A percentile compares a stretch with the other conserved stretches of the same genome.
Conservation (phyloP, 2,888 invertebrate genomes). For the Euplagia quadripunctaria region DNA sequence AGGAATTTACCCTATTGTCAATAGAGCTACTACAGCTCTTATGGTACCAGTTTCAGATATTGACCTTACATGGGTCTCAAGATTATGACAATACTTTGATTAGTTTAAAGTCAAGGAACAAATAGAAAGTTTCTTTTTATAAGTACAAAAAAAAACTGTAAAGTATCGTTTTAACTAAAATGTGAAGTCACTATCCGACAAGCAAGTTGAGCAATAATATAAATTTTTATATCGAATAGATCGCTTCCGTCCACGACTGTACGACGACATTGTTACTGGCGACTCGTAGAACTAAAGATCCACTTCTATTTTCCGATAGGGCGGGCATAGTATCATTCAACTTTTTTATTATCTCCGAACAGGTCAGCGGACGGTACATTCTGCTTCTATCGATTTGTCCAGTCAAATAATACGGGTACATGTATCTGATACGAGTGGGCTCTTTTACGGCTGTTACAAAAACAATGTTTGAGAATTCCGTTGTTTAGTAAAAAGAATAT, state of each 20-base stretch:
- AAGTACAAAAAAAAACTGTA: neutral
- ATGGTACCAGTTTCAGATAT: no score
- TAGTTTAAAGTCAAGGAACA: no score
- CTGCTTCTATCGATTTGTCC: constrained; percentile 56
- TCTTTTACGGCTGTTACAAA: constrained; percentile 40
- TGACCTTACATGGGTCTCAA: neutral
- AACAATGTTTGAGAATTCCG: constrained; percentile 32
- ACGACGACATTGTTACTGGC: constrained; percentile 76
- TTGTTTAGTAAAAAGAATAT: constrained; percentile 15
- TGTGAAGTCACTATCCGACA: neutral
- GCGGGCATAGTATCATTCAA: constrained; percentile 81
- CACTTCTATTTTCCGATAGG: constrained; percentile 84
- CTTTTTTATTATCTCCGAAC: constrained; percentile 83
- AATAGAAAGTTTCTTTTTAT: neutral
- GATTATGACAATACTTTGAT: neutral
- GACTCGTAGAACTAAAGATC: constrained; percentile 78
- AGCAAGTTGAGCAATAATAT: constrained; percentile 29
- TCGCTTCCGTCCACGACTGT: constrained; percentile 62
- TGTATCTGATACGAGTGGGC: constrained; percentile 41
- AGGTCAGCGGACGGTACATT: constrained; percentile 70
- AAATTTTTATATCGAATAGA: constrained; percentile 45
- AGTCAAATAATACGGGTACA: constrained; percentile 57
- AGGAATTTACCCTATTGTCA: no score
- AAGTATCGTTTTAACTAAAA: neutral
- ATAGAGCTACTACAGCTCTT: no score